Evolutionary conservation across 2,888 invertebrate species (phyloP).

Genomic region (Conus canariensis): DNA sequence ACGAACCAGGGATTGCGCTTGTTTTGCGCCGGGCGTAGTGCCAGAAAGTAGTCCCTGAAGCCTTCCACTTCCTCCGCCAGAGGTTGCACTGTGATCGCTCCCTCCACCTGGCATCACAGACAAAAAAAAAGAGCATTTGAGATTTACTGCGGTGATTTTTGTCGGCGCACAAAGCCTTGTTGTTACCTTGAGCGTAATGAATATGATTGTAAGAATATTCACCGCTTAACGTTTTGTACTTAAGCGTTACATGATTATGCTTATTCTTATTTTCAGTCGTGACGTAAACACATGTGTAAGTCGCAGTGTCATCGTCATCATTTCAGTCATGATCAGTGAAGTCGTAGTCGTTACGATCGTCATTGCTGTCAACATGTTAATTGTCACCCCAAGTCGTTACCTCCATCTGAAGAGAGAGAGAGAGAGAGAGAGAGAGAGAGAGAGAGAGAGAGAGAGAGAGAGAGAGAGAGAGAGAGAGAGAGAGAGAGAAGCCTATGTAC

Average conservation of each 20-base stretch:
- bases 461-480: too few relatives aligned
- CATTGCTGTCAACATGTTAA: not conserved
- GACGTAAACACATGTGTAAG: too few relatives aligned
- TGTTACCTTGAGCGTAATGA: not conserved
- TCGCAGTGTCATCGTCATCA: too few relatives aligned
- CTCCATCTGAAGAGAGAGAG: too few relatives aligned
- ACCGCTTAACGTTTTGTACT: too few relatives aligned
- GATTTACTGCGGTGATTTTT: too few relatives aligned
- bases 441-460: too few relatives aligned
- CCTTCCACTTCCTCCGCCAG: conserved; percentile 90
- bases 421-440: too few relatives aligned
- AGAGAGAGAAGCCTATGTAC: too few relatives aligned
- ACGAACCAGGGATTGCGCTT: conserved; percentile 76
- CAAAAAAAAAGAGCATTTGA: not conserved
- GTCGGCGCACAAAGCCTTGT: not conserved
- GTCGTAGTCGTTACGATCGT: not conserved
- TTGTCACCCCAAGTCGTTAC: not conserved
- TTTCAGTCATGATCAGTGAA: not conserved
- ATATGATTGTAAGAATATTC: not conserved
- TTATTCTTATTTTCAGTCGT: too few relatives aligned
- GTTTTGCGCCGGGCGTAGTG: conserved; percentile 72
- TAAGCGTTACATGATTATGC: too few relatives aligned
- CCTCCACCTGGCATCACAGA: conserved; percentile 84
- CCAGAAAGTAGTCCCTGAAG: conserved; percentile 75
- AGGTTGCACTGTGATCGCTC: conserved; percentile 96